Base-by-base conservation (phyloP, 2,797 vertebrate genomes). In the Buceros bicornis region DNA sequence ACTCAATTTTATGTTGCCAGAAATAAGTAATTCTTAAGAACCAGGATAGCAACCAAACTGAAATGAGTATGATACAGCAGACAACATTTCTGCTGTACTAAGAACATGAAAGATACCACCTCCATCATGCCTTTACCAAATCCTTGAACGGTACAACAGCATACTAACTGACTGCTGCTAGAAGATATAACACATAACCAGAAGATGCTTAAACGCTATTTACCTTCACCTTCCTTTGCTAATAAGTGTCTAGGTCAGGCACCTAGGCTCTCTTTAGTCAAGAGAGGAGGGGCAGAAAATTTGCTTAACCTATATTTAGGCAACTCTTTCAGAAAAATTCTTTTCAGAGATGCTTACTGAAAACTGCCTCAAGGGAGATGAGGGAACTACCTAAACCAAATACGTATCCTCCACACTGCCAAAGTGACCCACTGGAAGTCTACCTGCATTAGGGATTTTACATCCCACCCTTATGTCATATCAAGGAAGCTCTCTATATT, bases 401-500 rank as follows among this genome's bases (percentile, higher is more conserved):
- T 0, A 1, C 0, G 11, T 25, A 2, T 16, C 40, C 21, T 47
- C 42, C 42, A 81, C 19, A 10, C 33, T 42, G 62, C 25, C 57
- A 51, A 51, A 80, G 19, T 1, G 2, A 53, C 16, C 26, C 53
- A 70, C 8, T 62, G 43, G 16, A 91, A 89, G 28, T 73, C 65
- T 45, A 86, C 28, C 33, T 72, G 66, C 54, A 83, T 31, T n/a
- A 47, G 60, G 25, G 56, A 56, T 53, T 79, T 91, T 66, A 74
- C 29, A 50, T 19, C 17, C 80, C 43, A 58, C 40, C 67, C 19
- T 81, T 71, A 45, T 4, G 35, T 13, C 6, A 71, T 70, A 87
- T 74, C 31, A 82, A 31, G 60, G 26, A 74, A 61, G 25, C 64
- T 62, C 67, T 94, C 80, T 74, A n/a, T 62, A 77, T 65, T 91